Evolutionary conservation across 1,140 invertebrate genomes (phyloP), one percentile per base, ranked within the genome.

Genomic region (Leptinotarsa texana): DNA sequence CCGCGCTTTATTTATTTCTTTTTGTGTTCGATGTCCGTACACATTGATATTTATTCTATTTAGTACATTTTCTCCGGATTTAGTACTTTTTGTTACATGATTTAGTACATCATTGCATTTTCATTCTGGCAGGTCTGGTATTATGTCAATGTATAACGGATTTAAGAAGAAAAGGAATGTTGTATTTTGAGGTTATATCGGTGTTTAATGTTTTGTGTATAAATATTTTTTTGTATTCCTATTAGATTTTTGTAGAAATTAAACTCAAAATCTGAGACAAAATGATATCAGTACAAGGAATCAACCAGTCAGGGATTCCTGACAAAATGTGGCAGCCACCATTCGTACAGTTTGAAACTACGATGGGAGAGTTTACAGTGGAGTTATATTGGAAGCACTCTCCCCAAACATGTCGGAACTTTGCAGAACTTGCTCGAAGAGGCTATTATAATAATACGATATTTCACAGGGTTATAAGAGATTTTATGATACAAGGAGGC

Each of bases 361-460:
- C 92, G 93, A 98, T 99, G 96, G 97, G 98, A 1, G 93, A 94
- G 82, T 88, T 99, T 42, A 89, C 91, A 1, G 86, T 99, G 61
- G 97, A 99, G 85, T 87, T 99, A 63, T 99, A 99, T 83, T 99
- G 97, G 98, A 96, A 98, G 86, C 97, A 99, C 86, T 93, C 97
- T 11, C 97, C 97, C 24, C 92, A 93, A 74, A 98, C 97, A 3
- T 99, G 98, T 77, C 88, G 94, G 82, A 99, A 99, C 85, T 99
- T 99, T 88, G 96, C 96, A 71, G 97, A 99, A 87, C 87, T 99
- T 42, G 88, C 93, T 0, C 88, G 95, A 76, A 88, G 97, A 83
- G 96, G 96, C 33, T 99, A 98, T 87, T 99, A 98, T 84, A 98
- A 98, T 86, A 94, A 94, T 73, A 95, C 95, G 11, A 96, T 96